Base-by-base conservation (phyloP, 2,888 invertebrate species). In the Andrena bicolor region DNA sequence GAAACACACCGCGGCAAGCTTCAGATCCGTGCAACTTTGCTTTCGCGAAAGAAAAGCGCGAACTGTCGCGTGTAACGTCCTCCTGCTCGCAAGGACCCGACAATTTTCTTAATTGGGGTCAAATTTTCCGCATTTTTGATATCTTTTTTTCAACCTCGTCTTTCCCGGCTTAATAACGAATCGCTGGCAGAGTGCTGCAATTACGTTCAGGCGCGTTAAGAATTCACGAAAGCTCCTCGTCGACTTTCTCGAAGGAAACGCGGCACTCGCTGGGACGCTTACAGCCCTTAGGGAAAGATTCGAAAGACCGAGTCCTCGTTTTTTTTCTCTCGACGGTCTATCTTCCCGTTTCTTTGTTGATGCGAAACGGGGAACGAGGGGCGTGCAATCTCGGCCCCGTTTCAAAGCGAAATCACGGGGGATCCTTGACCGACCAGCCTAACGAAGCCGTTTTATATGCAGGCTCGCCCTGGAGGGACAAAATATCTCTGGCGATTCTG, bases 391-490 rank as follows among this genome's bases (percentile, higher is more conserved):
- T 16, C 64, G 28, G 16, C 26, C 23, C 48, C 48, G 48, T 61
- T 53, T 58, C 20, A 74, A 51, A 65, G 20, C 28, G 30, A 75
- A 79, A 73, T 70, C 66, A 35, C 41, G 23, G 30, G 5, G 70
- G 73, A 63, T 75, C 65, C 82, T 83, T 82, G 81, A 75, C 76
- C 86, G 60, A 2, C 30, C 53, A 53, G 56, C 60, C 77, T 87
- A 89, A 89, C 87, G 86, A 85, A 77, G 68, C 56, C 85, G 79
- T 87, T 88, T 87, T 86, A 76, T 81, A 82, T 80, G 70, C 90
- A 96, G 96, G 96, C 82, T 96, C 99, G 35, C 98, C 98, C 0
- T 99, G 99, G 98, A 95, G 99, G n/a, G 99, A 99, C 94, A 97
- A 97, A 94, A 98, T 99, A 88, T 99, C 99, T 0, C 95, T 99